These are phyloP conservation scores for Pterocles gutturalis DNA, from an alignment of 2,113 vertebrate genomes.

Conservation along the genomic window DNA sequence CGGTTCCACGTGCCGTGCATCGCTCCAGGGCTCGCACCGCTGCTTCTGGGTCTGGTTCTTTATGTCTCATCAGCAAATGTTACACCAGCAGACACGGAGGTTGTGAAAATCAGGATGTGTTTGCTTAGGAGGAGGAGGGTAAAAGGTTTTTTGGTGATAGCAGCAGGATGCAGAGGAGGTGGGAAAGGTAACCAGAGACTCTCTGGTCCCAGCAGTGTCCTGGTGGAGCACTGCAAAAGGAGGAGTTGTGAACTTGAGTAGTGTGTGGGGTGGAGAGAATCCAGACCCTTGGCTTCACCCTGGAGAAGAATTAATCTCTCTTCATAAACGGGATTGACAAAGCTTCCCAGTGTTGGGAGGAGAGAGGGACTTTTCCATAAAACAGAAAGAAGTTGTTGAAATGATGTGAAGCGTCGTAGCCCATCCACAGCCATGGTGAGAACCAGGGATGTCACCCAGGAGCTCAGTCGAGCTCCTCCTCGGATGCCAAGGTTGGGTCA, in stretches of 20 bases:
- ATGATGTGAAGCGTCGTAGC: not conserved
- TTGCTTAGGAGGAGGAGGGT: not conserved
- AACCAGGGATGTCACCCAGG: not conserved
- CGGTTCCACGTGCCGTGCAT: not conserved
- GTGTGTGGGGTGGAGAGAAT: not conserved
- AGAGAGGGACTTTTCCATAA: not conserved
- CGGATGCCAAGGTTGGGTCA: not conserved
- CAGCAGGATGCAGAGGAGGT: not conserved
- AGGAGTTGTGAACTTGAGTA: not conserved
- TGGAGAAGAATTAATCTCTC: not conserved
- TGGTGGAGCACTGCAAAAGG: not conserved
- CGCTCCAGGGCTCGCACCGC: accelerated
- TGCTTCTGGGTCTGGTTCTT: not conserved
- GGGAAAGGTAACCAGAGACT: not conserved
- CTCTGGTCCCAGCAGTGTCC: not conserved
- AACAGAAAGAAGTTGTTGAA: not conserved
- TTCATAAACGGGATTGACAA: not conserved
- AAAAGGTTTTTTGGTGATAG: not conserved
- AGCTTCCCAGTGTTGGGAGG: not conserved
- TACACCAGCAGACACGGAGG: accelerated
- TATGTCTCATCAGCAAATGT: not conserved
- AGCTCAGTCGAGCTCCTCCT: not conserved
- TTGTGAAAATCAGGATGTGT: not conserved
- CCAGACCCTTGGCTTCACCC: not conserved
- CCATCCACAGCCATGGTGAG: not conserved